phyloP scores from a whole-genome alignment of 1,140 invertebrate species.

The Lordiphosa clarofinis region DNA sequence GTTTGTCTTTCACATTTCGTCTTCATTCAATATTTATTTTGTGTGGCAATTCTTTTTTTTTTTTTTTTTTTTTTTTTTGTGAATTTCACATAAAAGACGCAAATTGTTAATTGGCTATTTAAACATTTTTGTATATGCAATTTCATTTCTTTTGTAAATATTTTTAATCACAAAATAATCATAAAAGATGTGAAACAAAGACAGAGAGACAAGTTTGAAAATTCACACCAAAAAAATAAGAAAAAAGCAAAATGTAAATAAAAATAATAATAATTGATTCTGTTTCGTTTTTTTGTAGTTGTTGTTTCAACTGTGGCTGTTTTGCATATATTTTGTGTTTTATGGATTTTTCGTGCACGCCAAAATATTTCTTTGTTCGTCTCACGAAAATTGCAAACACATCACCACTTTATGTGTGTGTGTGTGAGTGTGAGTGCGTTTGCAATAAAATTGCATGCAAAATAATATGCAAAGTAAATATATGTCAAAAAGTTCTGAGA shows the following conservation, averaged over 20 bases:
- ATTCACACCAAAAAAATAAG: too few relatives aligned
- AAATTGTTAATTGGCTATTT: slow-evolving; percentile 71
- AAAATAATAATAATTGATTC: too few relatives aligned
- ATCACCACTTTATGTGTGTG: too few relatives aligned
- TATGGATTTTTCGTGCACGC: slow-evolving; percentile 58
- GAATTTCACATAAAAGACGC: slow-evolving; percentile 22
- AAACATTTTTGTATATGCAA: slow-evolving; percentile 38
- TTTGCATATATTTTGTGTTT: slow-evolving; percentile 22
- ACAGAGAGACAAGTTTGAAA: not conserved
- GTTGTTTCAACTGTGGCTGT: too few relatives aligned
- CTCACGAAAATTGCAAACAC: slow-evolving; percentile 46
- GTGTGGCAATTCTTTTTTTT: too few relatives aligned
- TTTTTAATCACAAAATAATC: slow-evolving; percentile 24
- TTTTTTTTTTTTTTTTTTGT: not conserved
- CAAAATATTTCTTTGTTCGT: slow-evolving; percentile 67
- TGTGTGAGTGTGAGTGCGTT: slow-evolving; percentile 13
- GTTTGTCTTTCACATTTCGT: not conserved
- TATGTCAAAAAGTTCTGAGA: too few relatives aligned
- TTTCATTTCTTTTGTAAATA: slow-evolving; percentile 46
- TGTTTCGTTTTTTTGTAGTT: slow-evolving; percentile 7
- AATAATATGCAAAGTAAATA: too few relatives aligned
- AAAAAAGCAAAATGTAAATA: too few relatives aligned
- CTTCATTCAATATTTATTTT: too few relatives aligned
- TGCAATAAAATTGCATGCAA: slow-evolving; percentile 17
- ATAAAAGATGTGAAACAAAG: too few relatives aligned